phyloP scores from a whole-genome alignment of 1,140 invertebrate species.

The Sitophilus oryzae region DNA sequence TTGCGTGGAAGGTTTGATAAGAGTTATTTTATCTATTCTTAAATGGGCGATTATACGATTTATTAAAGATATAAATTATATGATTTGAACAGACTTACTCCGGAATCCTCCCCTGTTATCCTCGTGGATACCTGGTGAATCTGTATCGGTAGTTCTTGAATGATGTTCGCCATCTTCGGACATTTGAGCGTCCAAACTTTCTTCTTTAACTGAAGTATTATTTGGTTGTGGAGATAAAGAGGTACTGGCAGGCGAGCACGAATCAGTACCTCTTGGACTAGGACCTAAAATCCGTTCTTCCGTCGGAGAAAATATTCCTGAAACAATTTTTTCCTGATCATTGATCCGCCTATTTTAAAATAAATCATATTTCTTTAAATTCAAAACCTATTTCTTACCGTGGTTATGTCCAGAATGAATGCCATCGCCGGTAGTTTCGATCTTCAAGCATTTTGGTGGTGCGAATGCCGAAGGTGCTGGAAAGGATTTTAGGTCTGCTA shows the following conservation, averaged over 20 bases:
- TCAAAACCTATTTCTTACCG: slow-evolving; percentile 14
- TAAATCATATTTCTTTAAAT: not conserved
- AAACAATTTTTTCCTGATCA: slow-evolving; percentile 4
- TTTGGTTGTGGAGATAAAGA: slow-evolving; percentile 45
- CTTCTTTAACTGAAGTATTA: slow-evolving; percentile 40
- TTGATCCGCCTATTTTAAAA: too few relatives aligned
- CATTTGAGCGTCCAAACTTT: slow-evolving; percentile 45
- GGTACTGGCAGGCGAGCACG: slow-evolving; percentile 47
- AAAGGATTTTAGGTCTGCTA: slow-evolving; percentile 47
- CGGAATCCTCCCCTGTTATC: slow-evolving; percentile 47
- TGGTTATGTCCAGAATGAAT: slow-evolving; percentile 31
- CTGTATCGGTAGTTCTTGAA: slow-evolving; percentile 45
- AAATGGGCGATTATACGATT: too few relatives aligned
- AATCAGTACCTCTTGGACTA: slow-evolving; percentile 43
- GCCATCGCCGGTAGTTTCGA: slow-evolving; percentile 41
- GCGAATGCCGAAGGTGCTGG: slow-evolving; percentile 49
- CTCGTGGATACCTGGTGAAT: slow-evolving; percentile 48
- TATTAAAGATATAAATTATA: not conserved
- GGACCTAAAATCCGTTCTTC: slow-evolving; percentile 42
- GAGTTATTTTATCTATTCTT: too few relatives aligned
- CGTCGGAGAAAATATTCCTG: slow-evolving; percentile 39
- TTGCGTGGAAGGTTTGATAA: too few relatives aligned
- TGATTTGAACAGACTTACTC: slow-evolving; percentile 42
- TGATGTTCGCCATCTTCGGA: slow-evolving; percentile 48
- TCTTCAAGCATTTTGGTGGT: slow-evolving; percentile 48